Conservation (phyloP, 2,888 invertebrate species). For the Zaprionus obscuricornis region DNA sequence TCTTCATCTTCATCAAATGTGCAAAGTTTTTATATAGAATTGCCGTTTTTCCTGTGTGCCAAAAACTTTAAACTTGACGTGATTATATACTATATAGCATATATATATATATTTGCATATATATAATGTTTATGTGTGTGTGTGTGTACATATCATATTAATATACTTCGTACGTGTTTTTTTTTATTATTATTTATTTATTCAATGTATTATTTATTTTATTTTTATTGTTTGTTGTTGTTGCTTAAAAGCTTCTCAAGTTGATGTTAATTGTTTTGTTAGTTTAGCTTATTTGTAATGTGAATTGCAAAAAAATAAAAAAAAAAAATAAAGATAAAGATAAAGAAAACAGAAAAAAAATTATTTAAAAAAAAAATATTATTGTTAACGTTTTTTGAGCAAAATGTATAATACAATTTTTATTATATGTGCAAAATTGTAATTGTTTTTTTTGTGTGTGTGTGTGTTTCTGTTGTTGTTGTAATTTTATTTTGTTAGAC, state of each 20-base stretch:
- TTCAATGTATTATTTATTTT: conserved; percentile 9
- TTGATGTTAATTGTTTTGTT: too few relatives aligned
- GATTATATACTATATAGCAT: conserved; percentile 1
- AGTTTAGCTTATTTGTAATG: too few relatives aligned
- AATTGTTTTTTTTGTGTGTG: not conserved
- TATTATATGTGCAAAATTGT: not conserved
- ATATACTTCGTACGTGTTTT: not conserved
- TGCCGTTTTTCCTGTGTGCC: conserved; percentile 7
- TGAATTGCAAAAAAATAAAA: too few relatives aligned
- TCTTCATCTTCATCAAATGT: too few relatives aligned
- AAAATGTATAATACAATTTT: too few relatives aligned
- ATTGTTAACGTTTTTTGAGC: too few relatives aligned
- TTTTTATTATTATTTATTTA: conserved; percentile 10
- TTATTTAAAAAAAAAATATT: too few relatives aligned
- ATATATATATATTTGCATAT: conserved; percentile 2
- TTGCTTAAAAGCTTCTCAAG: too few relatives aligned
- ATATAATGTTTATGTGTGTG: not conserved
- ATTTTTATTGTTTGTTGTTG: not conserved
- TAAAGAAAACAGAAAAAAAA: too few relatives aligned
- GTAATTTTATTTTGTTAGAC: conserved; percentile 53
- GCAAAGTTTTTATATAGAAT: too few relatives aligned
- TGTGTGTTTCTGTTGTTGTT: not conserved
- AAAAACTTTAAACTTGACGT: conserved; percentile 27
- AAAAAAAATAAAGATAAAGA: too few relatives aligned
- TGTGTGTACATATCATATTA: conserved; percentile 1